Conservation (phyloP, 2,797 vertebrate species). For the Muscicapa striata region DNA sequence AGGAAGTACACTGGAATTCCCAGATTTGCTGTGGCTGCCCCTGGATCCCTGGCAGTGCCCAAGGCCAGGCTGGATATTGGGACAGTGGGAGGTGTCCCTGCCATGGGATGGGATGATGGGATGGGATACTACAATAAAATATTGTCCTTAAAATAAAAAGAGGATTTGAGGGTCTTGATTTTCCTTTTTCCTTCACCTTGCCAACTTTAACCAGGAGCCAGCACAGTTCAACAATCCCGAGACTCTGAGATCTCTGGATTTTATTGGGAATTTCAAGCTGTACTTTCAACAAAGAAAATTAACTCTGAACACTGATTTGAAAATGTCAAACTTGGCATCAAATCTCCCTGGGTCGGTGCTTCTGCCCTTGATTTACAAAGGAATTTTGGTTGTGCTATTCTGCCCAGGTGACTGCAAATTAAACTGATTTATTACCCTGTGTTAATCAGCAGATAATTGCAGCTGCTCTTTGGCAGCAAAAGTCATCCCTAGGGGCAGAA, state of each 20-base stretch:
- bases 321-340: not conserved
- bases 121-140: not conserved
- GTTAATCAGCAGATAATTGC: not conserved
- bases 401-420: not conserved
- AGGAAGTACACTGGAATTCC: not conserved
- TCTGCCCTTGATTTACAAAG: not conserved
- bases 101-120: no score
- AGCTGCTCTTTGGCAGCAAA: not conserved
- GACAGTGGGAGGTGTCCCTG: no score
- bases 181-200: not conserved
- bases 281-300: not conserved
- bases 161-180: not conserved
- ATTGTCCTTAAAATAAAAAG: not conserved
- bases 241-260: not conserved
- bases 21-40: not conserved
- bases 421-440: accelerated
- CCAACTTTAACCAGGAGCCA: not conserved
- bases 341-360: not conserved
- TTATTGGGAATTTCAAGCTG: not conserved
- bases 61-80: no score
- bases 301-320: not conserved
- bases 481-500: not conserved
- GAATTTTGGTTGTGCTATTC: not conserved
- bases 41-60: not conserved
- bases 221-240: no score